These are phyloP conservation scores for Hippoglossus hippoglossus DNA, from an alignment of 2,797 vertebrate species.

Conservation along the genomic window DNA sequence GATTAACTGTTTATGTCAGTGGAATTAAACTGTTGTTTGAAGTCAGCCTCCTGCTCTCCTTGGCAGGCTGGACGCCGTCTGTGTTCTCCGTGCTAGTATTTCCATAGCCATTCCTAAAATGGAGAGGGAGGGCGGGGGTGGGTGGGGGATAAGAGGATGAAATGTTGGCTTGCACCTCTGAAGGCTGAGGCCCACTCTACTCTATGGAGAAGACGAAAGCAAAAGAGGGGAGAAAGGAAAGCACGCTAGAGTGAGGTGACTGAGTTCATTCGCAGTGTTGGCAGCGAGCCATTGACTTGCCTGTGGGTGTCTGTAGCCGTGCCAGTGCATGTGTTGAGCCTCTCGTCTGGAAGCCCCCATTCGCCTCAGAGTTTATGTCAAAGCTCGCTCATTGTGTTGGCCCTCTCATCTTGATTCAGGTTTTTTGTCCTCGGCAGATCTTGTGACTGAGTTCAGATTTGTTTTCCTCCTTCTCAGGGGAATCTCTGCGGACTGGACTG, in stretches of 20 bases:
- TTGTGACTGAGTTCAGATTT: constrained; percentile 72
- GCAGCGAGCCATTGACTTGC: constrained; percentile 80
- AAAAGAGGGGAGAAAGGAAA: constrained; percentile 59
- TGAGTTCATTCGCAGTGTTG: constrained; percentile 82
- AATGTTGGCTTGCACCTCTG: constrained; percentile 69
- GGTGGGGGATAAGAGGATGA: constrained; percentile 64
- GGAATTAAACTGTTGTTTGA: constrained; percentile 72
- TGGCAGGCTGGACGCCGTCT: constrained; percentile 61
- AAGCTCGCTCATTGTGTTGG: constrained; percentile 77
- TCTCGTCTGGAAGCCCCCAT: constrained; percentile 82
- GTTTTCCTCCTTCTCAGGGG: constrained; percentile 61
- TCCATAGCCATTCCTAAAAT: constrained; percentile 79
- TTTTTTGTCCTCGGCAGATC: constrained; percentile 60
- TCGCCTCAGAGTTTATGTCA: constrained; percentile 79
- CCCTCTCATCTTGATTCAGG: constrained; percentile 73
- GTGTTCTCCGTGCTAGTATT: constrained; percentile 66
- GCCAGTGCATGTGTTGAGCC: constrained; percentile 86
- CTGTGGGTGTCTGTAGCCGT: constrained; percentile 84
- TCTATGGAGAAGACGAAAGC: constrained; percentile 65
- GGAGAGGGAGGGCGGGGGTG: constrained; percentile 55
- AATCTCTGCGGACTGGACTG: constrained; percentile 57
- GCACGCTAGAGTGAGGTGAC: constrained; percentile 76
- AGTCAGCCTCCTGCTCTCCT: constrained; percentile 67
- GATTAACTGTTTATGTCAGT: constrained; percentile 67
- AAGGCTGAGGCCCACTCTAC: constrained; percentile 71